A percentile compares a stretch with the other conserved stretches of the same genome.
Conservation (phyloP, 1,140 invertebrate species). For the Armadillidium nasatum region DNA sequence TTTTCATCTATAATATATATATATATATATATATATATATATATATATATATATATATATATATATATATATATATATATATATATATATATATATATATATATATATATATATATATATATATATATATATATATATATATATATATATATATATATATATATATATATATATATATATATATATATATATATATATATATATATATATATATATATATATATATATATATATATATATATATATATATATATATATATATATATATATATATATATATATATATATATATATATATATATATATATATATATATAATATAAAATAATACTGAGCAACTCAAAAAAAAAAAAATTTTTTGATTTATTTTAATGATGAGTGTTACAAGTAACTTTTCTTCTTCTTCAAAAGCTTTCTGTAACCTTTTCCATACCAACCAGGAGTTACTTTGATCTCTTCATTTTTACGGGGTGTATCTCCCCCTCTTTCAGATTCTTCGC, state of each 20-base stretch:
- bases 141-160: too few relatives aligned
- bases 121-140: too few relatives aligned
- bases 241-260: not conserved
- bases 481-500: not conserved
- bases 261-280: constrained; percentile 6
- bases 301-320: not conserved
- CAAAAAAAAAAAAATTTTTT: not conserved
- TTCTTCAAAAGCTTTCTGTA: not conserved
- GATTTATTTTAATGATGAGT: too few relatives aligned
- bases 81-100: too few relatives aligned
- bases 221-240: not conserved
- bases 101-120: too few relatives aligned
- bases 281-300: not conserved
- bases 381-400: not conserved
- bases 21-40: too few relatives aligned
- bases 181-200: too few relatives aligned
- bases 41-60: too few relatives aligned
- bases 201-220: not conserved
- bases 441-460: not conserved
- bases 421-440: not conserved
- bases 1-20: too few relatives aligned
- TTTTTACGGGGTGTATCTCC: not conserved
- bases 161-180: too few relatives aligned
- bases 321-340: not conserved
- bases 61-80: too few relatives aligned